Evolutionary conservation across 2,888 invertebrate genomes (phyloP), one percentile per base, ranked within the genome.

Genomic region (Lysandra bellargus): DNA sequence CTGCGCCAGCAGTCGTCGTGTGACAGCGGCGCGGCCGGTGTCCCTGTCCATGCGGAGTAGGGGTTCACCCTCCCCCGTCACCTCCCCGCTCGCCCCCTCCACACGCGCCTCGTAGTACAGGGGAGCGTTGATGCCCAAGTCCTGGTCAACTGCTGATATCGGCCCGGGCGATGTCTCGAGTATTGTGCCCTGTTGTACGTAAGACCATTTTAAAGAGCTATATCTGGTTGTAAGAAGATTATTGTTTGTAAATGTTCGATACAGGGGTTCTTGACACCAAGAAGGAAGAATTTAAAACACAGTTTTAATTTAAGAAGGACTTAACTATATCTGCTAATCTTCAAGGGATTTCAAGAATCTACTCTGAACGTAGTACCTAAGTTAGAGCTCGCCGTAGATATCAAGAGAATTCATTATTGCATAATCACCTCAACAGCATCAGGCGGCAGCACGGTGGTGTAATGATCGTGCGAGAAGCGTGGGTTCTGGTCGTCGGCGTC

Each of bases 401-500:
- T 49, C 44, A 49, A 49, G 49, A 49, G 49, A 49, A 49, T 9
- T 49, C 9, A 49, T 49, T 49, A 49, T 14, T 4, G 30, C 84
- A 49, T 9, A 49, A 49, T 85, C 82, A 95, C 96, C 86, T 92
- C 92, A 82, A 91, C 90, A 0, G 95, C 95, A 78, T 95, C 95
- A 9, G 95, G 95, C 0, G 97, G 97, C 79, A 98, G 85, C 7
- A 95, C 91, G 0, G 97, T 96, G 72, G 96, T 95, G 87, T 97
- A 98, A 82, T 97, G 96, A 75, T 98, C 97, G 81, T 96, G 96
- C 9, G 95, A 87, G 88, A 98, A 98, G 85, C 95, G 96, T 0
- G 98, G 98, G 93, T 98, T 98, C 92, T 98, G 98, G 90, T 98
- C 98, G 86, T 98, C 98, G 0, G 98, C 98, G 88, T 98, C 98